These are phyloP conservation scores for Lindbergichthys nudifrons DNA, from an alignment of 2,797 vertebrate species.

Conservation along the genomic window DNA sequence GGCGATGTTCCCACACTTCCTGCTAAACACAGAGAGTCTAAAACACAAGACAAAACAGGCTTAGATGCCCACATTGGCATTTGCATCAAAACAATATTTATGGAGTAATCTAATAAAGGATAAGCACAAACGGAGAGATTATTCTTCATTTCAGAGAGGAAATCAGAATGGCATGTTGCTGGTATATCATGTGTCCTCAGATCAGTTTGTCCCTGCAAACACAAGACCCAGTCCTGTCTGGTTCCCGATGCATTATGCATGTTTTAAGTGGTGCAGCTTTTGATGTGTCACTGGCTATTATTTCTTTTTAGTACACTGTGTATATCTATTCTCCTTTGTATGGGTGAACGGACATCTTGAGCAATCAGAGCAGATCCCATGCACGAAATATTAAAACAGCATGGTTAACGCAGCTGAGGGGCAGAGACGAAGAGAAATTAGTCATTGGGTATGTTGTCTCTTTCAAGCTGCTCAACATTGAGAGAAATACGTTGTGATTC, in stretches of 20 bases:
- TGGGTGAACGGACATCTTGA: conserved; percentile 35
- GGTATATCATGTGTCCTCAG: background rate
- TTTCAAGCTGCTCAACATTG: conserved; percentile 8
- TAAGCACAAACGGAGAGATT: conserved; percentile 20
- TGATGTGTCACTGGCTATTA: conserved; percentile 5
- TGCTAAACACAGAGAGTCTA: conserved; percentile 39
- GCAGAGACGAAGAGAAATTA: conserved; percentile 24
- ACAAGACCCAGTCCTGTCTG: conserved; percentile 21
- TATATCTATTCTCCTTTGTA: conserved; percentile 12
- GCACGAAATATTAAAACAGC: conserved; percentile 33
- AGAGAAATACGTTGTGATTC: background rate
- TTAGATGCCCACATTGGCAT: conserved; percentile 27
- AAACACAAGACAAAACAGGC: conserved; percentile 35
- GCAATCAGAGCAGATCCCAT: conserved; percentile 39
- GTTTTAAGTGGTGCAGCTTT: conserved; percentile 2
- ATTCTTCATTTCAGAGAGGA: conserved; percentile 6
- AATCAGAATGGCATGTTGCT: conserved; percentile 17
- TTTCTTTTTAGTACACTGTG: conserved; percentile 17
- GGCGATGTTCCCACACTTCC: conserved; percentile 63
- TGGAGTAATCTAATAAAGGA: conserved; percentile 10
- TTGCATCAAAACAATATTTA: conserved; percentile 45
- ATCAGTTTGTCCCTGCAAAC: conserved; percentile 10
- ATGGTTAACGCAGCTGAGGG: background rate
- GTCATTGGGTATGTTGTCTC: background rate
- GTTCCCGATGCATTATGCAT: background rate